Conservation (phyloP, 2,888 invertebrate genomes). For the Orthonychiurus folsomi region DNA sequence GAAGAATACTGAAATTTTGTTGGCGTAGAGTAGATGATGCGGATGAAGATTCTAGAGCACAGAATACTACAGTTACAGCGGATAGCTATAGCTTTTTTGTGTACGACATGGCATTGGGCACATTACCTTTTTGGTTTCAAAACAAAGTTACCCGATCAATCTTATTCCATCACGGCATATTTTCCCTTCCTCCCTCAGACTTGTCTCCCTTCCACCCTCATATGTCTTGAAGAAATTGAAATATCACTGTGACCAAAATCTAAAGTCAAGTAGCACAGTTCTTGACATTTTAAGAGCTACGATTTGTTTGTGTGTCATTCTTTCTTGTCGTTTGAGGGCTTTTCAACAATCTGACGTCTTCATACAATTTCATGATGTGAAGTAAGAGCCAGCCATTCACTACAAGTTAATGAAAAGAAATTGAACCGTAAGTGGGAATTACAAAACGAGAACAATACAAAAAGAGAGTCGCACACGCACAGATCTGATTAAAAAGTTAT, state of each 20-base stretch:
- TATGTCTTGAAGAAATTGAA: too few relatives aligned
- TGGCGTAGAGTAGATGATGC: too few relatives aligned
- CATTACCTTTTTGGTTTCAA: not conserved
- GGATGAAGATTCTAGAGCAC: too few relatives aligned
- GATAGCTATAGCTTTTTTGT: not conserved
- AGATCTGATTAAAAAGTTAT: too few relatives aligned
- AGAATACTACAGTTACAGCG: too few relatives aligned
- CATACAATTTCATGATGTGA: not conserved
- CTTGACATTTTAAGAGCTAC: not conserved
- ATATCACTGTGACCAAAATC: not conserved
- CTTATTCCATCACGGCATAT: not conserved
- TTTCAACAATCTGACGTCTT: not conserved
- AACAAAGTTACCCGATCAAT: not conserved
- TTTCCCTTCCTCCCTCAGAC: not conserved
- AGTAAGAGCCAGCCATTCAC: not conserved
- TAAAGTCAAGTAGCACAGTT: not conserved
- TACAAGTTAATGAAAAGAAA: too few relatives aligned
- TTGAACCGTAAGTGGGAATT: too few relatives aligned
- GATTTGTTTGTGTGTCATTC: not conserved
- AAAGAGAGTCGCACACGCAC: too few relatives aligned
- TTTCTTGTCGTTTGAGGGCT: too few relatives aligned
- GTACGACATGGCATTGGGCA: not conserved
- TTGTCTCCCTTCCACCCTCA: not conserved
- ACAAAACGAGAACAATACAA: too few relatives aligned
- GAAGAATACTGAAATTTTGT: too few relatives aligned